Percentiles rank a stretch among this genome's conserved stretches.
These are phyloP conservation scores for Cydia strobilella DNA, from an alignment of 1,140 invertebrate genomes.

Conservation along the genomic window DNA sequence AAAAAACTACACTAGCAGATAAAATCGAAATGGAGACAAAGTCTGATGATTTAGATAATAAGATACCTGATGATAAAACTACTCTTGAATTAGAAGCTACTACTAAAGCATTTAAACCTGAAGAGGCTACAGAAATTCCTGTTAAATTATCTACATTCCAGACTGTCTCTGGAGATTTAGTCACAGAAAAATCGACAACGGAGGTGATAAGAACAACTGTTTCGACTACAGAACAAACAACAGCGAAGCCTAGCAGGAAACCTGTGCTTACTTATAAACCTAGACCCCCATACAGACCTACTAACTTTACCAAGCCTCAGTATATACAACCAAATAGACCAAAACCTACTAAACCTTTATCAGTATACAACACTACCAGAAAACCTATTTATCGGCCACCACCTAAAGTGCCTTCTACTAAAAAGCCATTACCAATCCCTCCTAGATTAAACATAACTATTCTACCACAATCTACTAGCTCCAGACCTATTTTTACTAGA, in stretches of 20 bases:
- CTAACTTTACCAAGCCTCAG: slow-evolving; percentile 59
- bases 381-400: slow-evolving; percentile 63
- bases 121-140: slow-evolving; percentile 62
- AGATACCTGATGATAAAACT: slow-evolving; percentile 53
- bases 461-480: slow-evolving; percentile 76
- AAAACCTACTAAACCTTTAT: slow-evolving; percentile 67
- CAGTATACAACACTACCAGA: slow-evolving; percentile 57
- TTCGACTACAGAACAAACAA: slow-evolving; percentile 42
- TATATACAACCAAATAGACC: slow-evolving; percentile 54
- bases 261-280: slow-evolving; percentile 62
- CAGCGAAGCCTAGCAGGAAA: slow-evolving; percentile 58
- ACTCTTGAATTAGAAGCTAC: slow-evolving; percentile 39
- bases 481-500: slow-evolving; percentile 65
- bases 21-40: slow-evolving; percentile 58
- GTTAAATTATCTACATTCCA: slow-evolving; percentile 80
- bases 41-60: slow-evolving; percentile 56
- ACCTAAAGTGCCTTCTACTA: slow-evolving; percentile 66
- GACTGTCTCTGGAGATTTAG: slow-evolving; percentile 66
- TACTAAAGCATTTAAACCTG: slow-evolving; percentile 30
- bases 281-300: slow-evolving; percentile 62
- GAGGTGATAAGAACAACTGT: slow-evolving; percentile 38
- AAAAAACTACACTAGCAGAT: slow-evolving; percentile 46
- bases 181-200: slow-evolving; percentile 51
- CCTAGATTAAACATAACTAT: slow-evolving; percentile 80
- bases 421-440: slow-evolving; percentile 70